Base-by-base conservation (phyloP, 92 coral and sea anemone genomes). In the Parazoanthus swiftii region DNA sequence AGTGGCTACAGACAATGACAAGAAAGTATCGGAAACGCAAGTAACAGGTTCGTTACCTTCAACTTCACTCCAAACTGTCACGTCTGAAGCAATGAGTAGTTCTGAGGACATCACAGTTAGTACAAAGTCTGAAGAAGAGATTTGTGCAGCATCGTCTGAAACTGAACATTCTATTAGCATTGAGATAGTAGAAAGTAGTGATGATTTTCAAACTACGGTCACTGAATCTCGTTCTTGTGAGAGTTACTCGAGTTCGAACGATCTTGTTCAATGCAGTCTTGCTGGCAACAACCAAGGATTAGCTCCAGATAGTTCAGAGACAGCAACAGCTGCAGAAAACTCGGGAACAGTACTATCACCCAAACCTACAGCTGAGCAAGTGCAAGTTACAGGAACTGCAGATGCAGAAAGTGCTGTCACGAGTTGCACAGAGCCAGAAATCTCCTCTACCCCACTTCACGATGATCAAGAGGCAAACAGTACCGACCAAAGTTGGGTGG, bases 391-490 rank as follows among this genome's bases (percentile, higher is more conserved):
- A 58, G 90, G 77, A 58, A 50, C 36, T 21, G 86, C 14, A 73
- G 54, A 86, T 36, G 80, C 71, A 15, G 48, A 77, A 76, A 46
- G 33, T 63, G 25, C 54, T 58, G 14, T 70, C 35, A 81, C 73
- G 38, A 84, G 82, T 4, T 71, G 79, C 9, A 7, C 86, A 44
- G 74, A 80, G 74, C 16, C 82, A 73, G 80, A 85, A 58, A 29
- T 88, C 68, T 58, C 92, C 87, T 37, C 90, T 15, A 83, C 90
- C 73, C 66, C 92, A 77, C 75, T 80, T 74, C 36, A 75, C 89
- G 29, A 29, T 35, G 26, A 7, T 42, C 68, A 44, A 0, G 88
- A 81, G 26, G 81, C 79, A 82, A 75, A 58, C 44, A 39, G 71
- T 37, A 75, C 44, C 58, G 81, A 66, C 51, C 86, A 71, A n/a